Percentiles rank a stretch among this genome's conserved stretches.
Conservation (phyloP, 2,113 vertebrate genomes). For the Ptychochromis oligacanthus region DNA sequence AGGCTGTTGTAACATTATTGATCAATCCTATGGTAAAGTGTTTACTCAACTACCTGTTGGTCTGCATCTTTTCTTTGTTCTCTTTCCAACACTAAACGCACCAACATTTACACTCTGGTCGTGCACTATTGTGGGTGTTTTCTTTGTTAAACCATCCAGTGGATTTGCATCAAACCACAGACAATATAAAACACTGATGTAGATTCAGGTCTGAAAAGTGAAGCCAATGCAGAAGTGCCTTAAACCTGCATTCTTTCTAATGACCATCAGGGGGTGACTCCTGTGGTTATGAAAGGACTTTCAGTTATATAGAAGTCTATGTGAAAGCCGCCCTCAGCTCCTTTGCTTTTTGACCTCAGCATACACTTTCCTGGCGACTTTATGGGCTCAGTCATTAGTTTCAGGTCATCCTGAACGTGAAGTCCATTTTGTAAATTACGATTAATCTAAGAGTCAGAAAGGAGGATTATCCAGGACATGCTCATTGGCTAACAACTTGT, state of each 20-base stretch:
- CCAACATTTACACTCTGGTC: no score
- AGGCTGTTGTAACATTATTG: background rate
- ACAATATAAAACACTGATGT: no score
- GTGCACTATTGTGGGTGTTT: no score
- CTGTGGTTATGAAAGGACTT: background rate
- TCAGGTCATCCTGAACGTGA: background rate
- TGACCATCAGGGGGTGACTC: background rate
- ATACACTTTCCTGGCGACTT: background rate
- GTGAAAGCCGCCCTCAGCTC: background rate
- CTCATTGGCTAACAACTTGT: background rate
- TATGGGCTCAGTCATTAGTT: no score
- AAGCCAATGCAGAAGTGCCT: background rate
- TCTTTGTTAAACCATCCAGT: no score
- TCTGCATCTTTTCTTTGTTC: no score
- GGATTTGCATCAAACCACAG: no score
- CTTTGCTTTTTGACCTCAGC: background rate
- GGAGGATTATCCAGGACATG: background rate
- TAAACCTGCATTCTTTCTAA: background rate
- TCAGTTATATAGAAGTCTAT: background rate
- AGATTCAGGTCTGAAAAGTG: no score
- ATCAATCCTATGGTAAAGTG: accelerated
- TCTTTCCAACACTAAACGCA: no score
- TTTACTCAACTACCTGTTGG: no score
- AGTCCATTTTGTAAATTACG: background rate
- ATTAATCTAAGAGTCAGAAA: background rate